Evolutionary conservation across 2,797 vertebrate species (phyloP).

Genomic region (Gorsachius magnificus): DNA sequence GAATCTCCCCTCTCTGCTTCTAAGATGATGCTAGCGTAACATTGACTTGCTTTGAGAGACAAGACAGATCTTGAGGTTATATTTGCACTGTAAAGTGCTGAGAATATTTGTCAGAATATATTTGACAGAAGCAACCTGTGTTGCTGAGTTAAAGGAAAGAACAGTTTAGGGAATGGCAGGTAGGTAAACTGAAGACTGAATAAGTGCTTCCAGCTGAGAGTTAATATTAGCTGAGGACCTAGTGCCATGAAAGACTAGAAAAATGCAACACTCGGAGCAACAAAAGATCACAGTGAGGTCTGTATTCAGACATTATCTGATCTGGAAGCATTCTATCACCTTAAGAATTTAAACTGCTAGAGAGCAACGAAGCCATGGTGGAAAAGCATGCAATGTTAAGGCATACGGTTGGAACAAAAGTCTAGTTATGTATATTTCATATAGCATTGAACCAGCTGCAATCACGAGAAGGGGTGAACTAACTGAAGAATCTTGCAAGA

Average conservation of each 20-base stretch:
- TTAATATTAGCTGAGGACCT: background rate
- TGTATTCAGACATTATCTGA: background rate
- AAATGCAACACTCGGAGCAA: background rate
- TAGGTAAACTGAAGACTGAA: background rate
- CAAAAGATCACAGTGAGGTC: background rate
- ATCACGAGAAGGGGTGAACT: background rate
- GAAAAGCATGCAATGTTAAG: background rate
- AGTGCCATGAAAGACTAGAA: background rate
- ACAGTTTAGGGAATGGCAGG: background rate
- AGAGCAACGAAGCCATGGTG: background rate
- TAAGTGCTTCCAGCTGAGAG: background rate
- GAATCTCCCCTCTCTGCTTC: background rate
- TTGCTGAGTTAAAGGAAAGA: background rate
- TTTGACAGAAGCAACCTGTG: background rate
- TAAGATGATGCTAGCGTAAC: background rate
- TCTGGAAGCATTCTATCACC: background rate
- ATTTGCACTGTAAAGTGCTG: background rate
- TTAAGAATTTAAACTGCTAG: background rate
- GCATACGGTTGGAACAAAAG: background rate
- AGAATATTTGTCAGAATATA: background rate
- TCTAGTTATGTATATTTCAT: background rate
- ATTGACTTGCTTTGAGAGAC: background rate
- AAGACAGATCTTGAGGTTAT: background rate
- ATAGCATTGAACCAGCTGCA: background rate
- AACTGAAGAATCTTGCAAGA: background rate